These are phyloP conservation scores for Conger conger DNA, from an alignment of 2,113 vertebrate species.

Conservation along the genomic window DNA sequence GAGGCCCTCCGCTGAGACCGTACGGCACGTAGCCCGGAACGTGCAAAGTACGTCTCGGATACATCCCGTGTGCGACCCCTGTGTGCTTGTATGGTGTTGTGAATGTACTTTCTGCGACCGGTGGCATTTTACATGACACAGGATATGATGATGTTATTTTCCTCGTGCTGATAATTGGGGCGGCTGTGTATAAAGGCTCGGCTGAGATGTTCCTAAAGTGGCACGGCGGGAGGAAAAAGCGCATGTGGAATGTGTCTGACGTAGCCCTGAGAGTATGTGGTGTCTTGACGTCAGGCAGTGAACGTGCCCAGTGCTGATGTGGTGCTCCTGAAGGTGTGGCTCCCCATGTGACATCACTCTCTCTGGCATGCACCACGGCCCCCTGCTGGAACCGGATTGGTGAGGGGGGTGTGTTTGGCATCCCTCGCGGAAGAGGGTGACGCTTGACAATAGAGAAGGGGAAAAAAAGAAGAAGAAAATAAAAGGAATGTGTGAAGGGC, in stretches of 20 bases:
- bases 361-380: not conserved
- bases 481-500: not conserved
- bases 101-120: too few species aligned
- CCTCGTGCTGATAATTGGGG: too few species aligned
- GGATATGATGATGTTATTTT: too few species aligned
- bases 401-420: not conserved
- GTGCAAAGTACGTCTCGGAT: too few species aligned
- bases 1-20: not conserved
- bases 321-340: not conserved
- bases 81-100: too few species aligned
- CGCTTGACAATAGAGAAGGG: not conserved
- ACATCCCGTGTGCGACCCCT: too few species aligned
- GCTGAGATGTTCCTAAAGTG: too few species aligned
- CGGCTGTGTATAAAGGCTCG: too few species aligned
- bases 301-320: not conserved
- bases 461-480: not conserved
- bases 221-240: too few species aligned
- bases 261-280: not conserved
- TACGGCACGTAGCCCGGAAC: too few species aligned
- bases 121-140: too few species aligned
- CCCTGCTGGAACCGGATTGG: not conserved
- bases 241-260: not conserved
- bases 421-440: not conserved
- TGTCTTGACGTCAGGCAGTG: not conserved
- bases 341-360: not conserved